Evolutionary conservation across 2,888 invertebrate genomes (phyloP), one percentile per base, ranked within the genome.

Genomic region (Aelia acuminata): DNA sequence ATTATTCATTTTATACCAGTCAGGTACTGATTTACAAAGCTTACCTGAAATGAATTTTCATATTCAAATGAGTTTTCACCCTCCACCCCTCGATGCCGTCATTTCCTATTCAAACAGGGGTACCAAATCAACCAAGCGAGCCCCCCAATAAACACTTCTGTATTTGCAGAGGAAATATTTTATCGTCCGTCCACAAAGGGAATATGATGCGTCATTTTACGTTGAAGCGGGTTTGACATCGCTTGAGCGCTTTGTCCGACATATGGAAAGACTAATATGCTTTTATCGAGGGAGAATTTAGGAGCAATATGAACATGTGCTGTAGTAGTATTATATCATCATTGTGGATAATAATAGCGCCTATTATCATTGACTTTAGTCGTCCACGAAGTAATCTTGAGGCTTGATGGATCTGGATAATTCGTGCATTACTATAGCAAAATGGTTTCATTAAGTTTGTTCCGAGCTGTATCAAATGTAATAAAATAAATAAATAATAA

Each of bases 1-100:
- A 70, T 35, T 70, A 35, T 31, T 70, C 63, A 35, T 70, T 70
- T 18, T 20, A 31, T 18, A 70, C 18, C 35, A 35, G 63, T 35
- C 63, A 31, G 63, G 18, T 35, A 35, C 10, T 18, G 26, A 11
- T 13, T 18, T 7, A 70, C 35, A 70, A 20, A 70, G 63, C 31
- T 35, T 70, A 35, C 63, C 63, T 70, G 31, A 35, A 70, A 70
- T 70, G 63, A 70, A 70, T 70, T 70, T 70, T 70, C 63, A 70
- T 70, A 70, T 70, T 35, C 18, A 70, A 70, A 70, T 70, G 63
- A 70, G 7, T 1, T 7, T 1, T 13, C 31, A 0, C 31, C 8
- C 0, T n/a, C n/a, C n/a, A n/a, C n/a, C 15, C 15, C 3, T 18
- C 20, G 31, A 31, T 15, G 63, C 63, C 31, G 35, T 8, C 63